Evolutionary conservation across 2,797 vertebrate species (phyloP).

Genomic region (Enteromius argenteus): DNA sequence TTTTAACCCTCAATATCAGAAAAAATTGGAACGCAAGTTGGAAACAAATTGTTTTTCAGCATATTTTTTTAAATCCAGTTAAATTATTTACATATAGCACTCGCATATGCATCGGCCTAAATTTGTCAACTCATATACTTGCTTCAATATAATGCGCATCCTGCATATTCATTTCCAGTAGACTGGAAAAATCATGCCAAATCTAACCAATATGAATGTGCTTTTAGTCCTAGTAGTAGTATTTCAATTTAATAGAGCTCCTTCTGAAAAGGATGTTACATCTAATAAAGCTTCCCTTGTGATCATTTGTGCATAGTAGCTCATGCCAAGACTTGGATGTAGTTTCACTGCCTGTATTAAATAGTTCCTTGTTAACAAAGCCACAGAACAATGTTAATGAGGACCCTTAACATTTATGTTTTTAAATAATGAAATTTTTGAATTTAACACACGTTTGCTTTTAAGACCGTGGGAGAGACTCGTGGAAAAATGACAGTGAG

Average conservation of each 20-base stretch:
- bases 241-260: conserved; percentile 38
- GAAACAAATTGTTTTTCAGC: not conserved
- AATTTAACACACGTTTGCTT: not conserved
- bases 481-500: conserved; percentile 44
- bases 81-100: not conserved
- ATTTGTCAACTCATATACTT: conserved; percentile 11
- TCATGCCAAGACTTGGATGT: conserved; percentile 41
- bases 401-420: conserved; percentile 38
- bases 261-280: conserved; percentile 48
- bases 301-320: conserved; percentile 44
- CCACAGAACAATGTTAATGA: conserved; percentile 43
- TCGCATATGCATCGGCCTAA: not conserved
- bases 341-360: conserved; percentile 49
- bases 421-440: conserved; percentile 31
- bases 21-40: not conserved
- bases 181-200: conserved; percentile 18
- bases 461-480: conserved; percentile 43
- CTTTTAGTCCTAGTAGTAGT: conserved; percentile 38
- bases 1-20: conserved; percentile 44
- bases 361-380: conserved; percentile 55
- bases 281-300: conserved; percentile 49
- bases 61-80: not conserved
- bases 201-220: conserved; percentile 30
- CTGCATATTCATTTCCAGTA: conserved; percentile 5
- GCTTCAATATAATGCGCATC: not conserved